Conservation (phyloP, 2,888 invertebrate species). For the Rhyacophila evoluta region DNA sequence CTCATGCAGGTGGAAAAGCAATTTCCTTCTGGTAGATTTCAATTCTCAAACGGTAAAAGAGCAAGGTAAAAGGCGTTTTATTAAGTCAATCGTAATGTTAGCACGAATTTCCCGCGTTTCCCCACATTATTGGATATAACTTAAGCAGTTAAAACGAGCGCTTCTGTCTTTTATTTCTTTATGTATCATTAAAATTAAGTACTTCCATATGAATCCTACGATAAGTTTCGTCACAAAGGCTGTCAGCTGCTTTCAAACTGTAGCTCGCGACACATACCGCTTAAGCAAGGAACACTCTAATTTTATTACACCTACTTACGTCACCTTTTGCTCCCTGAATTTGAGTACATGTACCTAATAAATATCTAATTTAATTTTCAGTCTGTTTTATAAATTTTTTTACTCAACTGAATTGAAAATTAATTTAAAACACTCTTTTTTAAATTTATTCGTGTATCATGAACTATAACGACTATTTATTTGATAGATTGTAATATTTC, state of each 20-base stretch:
- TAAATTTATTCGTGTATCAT: too few relatives aligned
- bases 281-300: not conserved
- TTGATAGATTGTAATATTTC: too few relatives aligned
- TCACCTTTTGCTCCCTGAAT: too few relatives aligned
- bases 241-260: not conserved
- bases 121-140: slow-evolving; percentile 19
- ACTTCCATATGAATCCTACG: slow-evolving; percentile 7
- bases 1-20: slow-evolving; percentile 49
- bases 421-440: too few relatives aligned
- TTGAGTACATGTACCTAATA: too few relatives aligned
- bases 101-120: slow-evolving; percentile 25
- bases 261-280: not conserved
- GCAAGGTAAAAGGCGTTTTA: slow-evolving; percentile 29
- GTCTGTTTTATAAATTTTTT: too few relatives aligned
- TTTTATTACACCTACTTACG: too few relatives aligned
- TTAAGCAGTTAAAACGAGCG: slow-evolving; percentile 11
- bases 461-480: too few relatives aligned
- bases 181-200: slow-evolving; percentile 24
- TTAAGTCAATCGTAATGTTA: slow-evolving; percentile 31
- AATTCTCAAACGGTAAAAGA: slow-evolving; percentile 46
- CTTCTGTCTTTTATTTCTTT: slow-evolving; percentile 24
- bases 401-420: too few relatives aligned
- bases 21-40: slow-evolving; percentile 51
- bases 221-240: not conserved
- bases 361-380: too few relatives aligned